Evolutionary conservation across 2,888 invertebrate species (phyloP).

Genomic region (Sussaba pulchella): DNA sequence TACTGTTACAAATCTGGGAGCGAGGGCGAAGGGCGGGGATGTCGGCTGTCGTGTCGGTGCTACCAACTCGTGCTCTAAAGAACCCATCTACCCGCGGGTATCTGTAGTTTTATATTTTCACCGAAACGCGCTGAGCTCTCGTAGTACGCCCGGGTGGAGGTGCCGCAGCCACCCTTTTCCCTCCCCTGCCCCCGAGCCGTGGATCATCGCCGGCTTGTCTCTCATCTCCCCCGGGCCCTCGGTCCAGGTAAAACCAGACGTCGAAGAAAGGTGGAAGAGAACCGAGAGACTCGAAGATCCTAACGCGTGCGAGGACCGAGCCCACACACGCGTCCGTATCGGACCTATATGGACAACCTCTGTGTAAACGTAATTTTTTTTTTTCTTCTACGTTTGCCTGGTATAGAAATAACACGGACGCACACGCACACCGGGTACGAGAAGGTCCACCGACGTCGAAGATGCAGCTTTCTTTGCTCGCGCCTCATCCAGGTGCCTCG

Average conservation of each 20-base stretch:
- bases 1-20: constrained; percentile 70
- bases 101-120: constrained; percentile 77
- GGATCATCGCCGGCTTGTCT: constrained; percentile 75
- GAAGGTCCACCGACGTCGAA: too few species aligned
- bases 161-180: constrained; percentile 11
- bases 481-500: constrained; percentile 58
- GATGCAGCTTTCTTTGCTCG: constrained; percentile 28
- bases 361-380: too few species aligned
- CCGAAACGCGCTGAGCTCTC: constrained; percentile 58
- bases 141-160: constrained; percentile 28
- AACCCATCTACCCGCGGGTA: constrained; percentile 74
- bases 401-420: too few species aligned
- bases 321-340: constrained; percentile 54
- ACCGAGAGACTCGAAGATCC: constrained; percentile 40
- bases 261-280: constrained; percentile 57
- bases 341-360: constrained; percentile 34
- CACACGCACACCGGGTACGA: too few species aligned
- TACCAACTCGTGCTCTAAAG: constrained; percentile 80
- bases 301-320: constrained; percentile 62
- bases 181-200: constrained; percentile 59
- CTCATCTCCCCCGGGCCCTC: constrained; percentile 62
- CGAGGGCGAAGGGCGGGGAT: constrained; percentile 76
- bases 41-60: constrained; percentile 82
- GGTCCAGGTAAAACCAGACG: constrained; percentile 53
- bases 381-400: too few species aligned